Evolutionary conservation across 2,113 vertebrate species (phyloP), one percentile per base, ranked within the genome.

Genomic region (Cyprinodon variegatus): DNA sequence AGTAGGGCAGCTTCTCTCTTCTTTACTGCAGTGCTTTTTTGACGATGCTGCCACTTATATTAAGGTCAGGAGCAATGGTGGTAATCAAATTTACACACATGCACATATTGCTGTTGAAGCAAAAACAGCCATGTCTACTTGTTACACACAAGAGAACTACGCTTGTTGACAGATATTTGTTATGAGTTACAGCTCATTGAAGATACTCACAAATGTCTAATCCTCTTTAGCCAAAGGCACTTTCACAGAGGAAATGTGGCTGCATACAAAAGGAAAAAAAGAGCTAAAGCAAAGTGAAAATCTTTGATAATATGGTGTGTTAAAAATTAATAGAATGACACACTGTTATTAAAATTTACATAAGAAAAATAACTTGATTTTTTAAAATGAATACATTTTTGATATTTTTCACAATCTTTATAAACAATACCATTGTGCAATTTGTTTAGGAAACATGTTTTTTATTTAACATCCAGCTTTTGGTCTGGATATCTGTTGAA

Each of bases 51-150:
- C 68, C 78, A 48, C 85, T 90, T 86, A 87, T 79, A 92, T 84
- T 70, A 76, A 85, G 91, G 89, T 92, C 91, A 92, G 80, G 76
- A 60, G 70, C 87, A 90, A 76, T 85, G 89, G 92, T 82, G 85
- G 4, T 89, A 87, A 91, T 91, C 87, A 72, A 83, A 91, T 92
- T 91, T 90, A 84, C 68, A 85, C 67, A 82, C 76, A 72, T 57
- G 11, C 20, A 29, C 29, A n/a, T n/a, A 77, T 68, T 29, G 63
- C 72, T 68, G 61, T 53, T 70, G 46, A 76, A 65, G 14, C 53
- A 66, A 83, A 85, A 83, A 22, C 68, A 82, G 57, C 75, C 41
- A 65, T 76, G 66, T 86, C 82, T 76, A 43, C 65, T 68, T 65
- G 68, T 76, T 29, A 60, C 73, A 73, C 48, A 45, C 22, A 50